Evolutionary conservation across 37 sponge, comb jelly and placozoan species (phyloP).

Genomic region (Theonella swinhoei): DNA sequence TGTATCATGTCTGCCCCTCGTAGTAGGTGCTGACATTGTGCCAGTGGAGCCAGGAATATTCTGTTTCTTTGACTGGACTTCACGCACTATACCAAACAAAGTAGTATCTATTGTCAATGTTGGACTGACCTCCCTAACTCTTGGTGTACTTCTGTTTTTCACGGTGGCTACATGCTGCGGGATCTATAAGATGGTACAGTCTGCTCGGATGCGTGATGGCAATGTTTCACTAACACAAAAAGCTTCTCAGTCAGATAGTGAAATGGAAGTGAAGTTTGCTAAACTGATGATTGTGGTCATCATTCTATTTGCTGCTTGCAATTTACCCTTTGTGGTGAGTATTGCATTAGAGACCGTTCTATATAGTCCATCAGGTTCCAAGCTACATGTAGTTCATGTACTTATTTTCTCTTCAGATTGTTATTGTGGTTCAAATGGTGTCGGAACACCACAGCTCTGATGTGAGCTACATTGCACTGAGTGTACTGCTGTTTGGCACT

Average conservation of each 20-base stretch:
- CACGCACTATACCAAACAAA: background rate
- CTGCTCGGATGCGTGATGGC: background rate
- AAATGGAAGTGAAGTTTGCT: slow-evolving; percentile 2
- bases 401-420: background rate
- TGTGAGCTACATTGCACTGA: background rate
- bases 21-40: background rate
- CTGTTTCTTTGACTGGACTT: slow-evolving; percentile 11
- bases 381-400: no score
- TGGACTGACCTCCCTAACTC: background rate
- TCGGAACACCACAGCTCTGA: background rate
- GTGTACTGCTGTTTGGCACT: background rate
- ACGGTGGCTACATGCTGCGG: background rate
- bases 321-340: background rate
- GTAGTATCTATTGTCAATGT: background rate
- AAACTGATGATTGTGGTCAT: background rate
- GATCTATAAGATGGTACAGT: background rate
- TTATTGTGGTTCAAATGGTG: background rate
- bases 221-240: background rate
- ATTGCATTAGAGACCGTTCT: no score
- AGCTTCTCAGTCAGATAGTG: background rate
- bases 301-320: background rate
- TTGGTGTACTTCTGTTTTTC: background rate
- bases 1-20: background rate
- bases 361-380: no score
- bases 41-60: background rate